Conservation (phyloP, 2,113 vertebrate species). For the Mirza zaza region DNA sequence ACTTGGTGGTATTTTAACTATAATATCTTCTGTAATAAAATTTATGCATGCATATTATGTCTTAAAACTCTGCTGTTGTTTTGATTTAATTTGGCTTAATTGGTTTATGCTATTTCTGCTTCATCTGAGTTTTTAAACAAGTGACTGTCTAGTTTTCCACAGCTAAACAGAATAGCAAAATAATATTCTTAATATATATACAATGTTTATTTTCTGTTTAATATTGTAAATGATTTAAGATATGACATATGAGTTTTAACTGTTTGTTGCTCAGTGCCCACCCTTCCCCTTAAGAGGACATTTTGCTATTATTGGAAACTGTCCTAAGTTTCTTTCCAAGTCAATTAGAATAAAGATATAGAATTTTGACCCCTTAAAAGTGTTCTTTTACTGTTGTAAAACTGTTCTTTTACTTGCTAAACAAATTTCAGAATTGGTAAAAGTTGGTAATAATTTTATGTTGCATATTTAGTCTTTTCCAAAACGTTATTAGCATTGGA, state of each 20-base stretch:
- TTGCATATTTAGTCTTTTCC: conserved; percentile 8
- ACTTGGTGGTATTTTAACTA: conserved; percentile 25
- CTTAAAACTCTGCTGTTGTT: conserved; percentile 42
- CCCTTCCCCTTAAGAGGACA: background rate
- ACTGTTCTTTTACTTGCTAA: conserved; percentile 22
- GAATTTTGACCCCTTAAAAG: background rate
- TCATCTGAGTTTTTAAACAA: conserved; percentile 10
- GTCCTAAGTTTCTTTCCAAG: conserved; percentile 11
- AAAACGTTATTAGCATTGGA: conserved; percentile 3
- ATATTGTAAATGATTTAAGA: background rate
- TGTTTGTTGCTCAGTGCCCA: background rate
- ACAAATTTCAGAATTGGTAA: background rate
- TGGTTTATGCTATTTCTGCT: conserved; percentile 36
- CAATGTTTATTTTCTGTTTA: background rate
- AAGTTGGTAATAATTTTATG: conserved; percentile 24
- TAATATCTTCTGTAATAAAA: conserved; percentile 36
- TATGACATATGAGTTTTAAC: background rate
- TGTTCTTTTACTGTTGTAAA: background rate
- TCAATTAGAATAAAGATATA: background rate
- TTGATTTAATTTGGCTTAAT: conserved; percentile 54
- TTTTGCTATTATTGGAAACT: conserved; percentile 12
- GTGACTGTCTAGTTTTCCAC: background rate
- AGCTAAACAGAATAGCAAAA: background rate
- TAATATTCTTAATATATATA: background rate
- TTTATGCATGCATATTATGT: background rate